Evolutionary conservation across 2,888 invertebrate genomes (phyloP), one percentile per base, ranked within the genome.

Genomic region (Nowickia ferox): DNA sequence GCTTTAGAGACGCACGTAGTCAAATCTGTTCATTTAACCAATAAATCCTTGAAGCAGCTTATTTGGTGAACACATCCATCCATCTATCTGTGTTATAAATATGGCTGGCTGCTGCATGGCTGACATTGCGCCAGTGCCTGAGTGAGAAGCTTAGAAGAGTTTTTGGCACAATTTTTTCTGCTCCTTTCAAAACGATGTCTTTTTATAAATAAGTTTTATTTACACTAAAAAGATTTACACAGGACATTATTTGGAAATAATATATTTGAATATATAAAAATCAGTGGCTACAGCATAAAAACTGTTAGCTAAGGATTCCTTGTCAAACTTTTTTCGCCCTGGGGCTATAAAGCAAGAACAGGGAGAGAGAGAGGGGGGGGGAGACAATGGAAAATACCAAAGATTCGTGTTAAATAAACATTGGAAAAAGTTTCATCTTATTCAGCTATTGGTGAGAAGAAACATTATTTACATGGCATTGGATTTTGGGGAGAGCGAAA

Each of bases 11-110:
- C 87, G 89, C 89, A 90, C 89, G 88, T 91, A 91, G 92, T 92
- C 92, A 92, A 92, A 92, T 91, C 91, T 91, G 90, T 90, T 90
- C 91, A 92, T 92, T 92, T 91, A 91, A 90, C 91, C 91, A 92
- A 92, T 92, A 92, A 92, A 92, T 92, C 92, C 91, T 92, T 91
- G 90, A 90, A 90, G 90, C 89, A 91, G 91, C 91, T 91, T 91
- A 91, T 91, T 91, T 91, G 88, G 72, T 51, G 48, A 68, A 17
- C 68, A 19, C 88, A 88, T 88, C 89, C 88, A 51, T 74, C 42
- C n/a, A 42, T 61, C 40, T 68, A 89, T 90, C 89, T 90, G 88
- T 89, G 88, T 88, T 89, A 91, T 89, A 90, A 90, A 90, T 91
- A 90, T 90, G 88, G 88, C 42, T 66, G 80, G 65, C 72, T 80